A percentile compares a stretch with the other conserved stretches of the same genome.
phyloP scores from a whole-genome alignment of 2,797 vertebrate genomes.

The Oreochromis mossambicus region DNA sequence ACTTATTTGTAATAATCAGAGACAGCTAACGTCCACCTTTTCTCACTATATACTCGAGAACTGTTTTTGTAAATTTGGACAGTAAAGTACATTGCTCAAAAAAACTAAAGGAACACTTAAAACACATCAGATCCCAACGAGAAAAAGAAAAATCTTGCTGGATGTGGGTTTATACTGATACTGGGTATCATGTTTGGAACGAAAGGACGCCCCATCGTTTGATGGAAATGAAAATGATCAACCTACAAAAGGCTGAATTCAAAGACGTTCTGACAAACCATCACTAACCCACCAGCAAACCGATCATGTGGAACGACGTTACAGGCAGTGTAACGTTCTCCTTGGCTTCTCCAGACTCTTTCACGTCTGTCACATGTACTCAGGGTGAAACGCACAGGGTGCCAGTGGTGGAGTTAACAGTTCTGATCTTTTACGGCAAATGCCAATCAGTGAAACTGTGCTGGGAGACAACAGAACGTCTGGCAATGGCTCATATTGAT shows the following conservation, averaged over 20 bases:
- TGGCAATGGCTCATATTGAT: neutral
- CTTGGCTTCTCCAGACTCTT: neutral
- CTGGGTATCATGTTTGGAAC: neutral
- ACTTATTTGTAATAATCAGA: neutral
- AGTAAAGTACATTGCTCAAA: neutral
- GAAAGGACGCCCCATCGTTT: rapidly evolving
- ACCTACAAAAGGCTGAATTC: neutral
- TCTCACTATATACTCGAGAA: neutral
- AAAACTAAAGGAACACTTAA: neutral
- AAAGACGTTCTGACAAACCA: neutral
- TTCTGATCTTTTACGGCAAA: neutral
- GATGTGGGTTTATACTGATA: neutral
- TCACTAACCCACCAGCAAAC: neutral
- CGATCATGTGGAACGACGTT: rapidly evolving
- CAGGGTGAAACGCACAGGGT: neutral
- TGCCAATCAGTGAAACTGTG: neutral
- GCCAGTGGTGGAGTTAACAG: neutral
- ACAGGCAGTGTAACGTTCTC: neutral
- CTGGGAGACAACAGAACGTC: neutral
- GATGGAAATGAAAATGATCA: neutral
- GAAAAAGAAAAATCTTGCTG: neutral
- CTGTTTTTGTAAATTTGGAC: neutral
- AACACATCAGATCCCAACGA: neutral
- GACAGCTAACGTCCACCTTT: neutral
- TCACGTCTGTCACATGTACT: neutral